phyloP scores from a whole-genome alignment of 2,797 vertebrate genomes.

The Cynopterus sphinx region DNA sequence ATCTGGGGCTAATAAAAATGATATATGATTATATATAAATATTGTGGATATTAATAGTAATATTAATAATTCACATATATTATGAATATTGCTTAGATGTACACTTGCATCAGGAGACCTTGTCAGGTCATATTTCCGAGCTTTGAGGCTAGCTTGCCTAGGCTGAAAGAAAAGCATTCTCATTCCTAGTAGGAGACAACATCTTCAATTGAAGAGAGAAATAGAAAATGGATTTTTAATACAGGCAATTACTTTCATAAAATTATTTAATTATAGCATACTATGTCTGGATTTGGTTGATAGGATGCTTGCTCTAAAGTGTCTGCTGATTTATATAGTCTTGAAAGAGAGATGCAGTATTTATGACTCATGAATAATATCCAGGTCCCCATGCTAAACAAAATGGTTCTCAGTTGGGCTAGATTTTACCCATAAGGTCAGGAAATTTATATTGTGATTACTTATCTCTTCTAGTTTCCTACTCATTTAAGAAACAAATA shows the following conservation, averaged over 20 bases:
- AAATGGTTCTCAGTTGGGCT: neutral
- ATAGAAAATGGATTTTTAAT: conserved; percentile 50
- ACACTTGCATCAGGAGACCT: neutral
- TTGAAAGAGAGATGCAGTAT: neutral
- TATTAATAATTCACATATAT: neutral
- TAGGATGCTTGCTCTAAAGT: neutral
- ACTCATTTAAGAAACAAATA: conserved; percentile 18
- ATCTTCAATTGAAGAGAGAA: neutral
- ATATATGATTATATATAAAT: neutral
- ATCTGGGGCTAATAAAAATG: neutral
- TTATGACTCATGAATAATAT: neutral
- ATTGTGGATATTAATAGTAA: neutral
- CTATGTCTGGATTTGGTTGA: conserved; percentile 5
- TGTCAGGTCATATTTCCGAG: neutral
- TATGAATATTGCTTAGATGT: neutral
- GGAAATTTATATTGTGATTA: neutral
- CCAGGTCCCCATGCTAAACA: neutral
- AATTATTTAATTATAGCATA: conserved; percentile 27
- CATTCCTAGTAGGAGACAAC: neutral
- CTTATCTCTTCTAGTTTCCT: neutral
- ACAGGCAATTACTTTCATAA: neutral
- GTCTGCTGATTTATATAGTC: neutral
- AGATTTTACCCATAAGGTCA: neutral
- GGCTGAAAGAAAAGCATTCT: neutral
- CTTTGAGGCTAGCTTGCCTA: neutral